Evolutionary conservation across 1,140 invertebrate genomes (phyloP).

Genomic region (Pectinophora gossypiella): DNA sequence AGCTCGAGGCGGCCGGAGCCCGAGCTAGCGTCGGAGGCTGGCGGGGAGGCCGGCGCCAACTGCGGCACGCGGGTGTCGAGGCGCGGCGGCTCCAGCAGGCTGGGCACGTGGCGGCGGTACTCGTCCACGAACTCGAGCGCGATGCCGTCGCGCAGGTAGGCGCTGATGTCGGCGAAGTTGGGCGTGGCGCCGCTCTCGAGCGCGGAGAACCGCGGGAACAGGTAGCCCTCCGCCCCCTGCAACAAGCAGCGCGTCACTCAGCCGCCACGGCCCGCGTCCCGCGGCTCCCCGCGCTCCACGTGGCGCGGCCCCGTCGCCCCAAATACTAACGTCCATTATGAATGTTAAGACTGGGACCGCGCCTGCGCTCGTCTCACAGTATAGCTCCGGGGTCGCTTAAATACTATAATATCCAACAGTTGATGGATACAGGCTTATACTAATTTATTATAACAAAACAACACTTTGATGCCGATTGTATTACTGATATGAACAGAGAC

Average conservation of each 20-base stretch:
- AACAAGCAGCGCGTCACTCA: slow-evolving; percentile 21
- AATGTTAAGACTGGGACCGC: too few relatives aligned
- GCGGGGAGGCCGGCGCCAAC: slow-evolving; percentile 5
- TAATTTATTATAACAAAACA: too few relatives aligned
- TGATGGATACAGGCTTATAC: too few relatives aligned
- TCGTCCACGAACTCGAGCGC: slow-evolving; percentile 44
- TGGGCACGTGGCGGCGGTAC: slow-evolving; percentile 42
- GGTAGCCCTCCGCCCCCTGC: slow-evolving; percentile 52
- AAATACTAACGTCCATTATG: too few relatives aligned
- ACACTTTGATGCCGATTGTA: too few relatives aligned
- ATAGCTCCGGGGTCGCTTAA: too few relatives aligned
- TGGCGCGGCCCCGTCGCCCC: too few relatives aligned
- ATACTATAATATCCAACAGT: slow-evolving; percentile 1
- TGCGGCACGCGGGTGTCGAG: too few relatives aligned
- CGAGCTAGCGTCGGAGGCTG: neutral
- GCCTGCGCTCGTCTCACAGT: too few relatives aligned
- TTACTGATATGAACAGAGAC: too few relatives aligned
- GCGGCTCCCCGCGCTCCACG: too few relatives aligned
- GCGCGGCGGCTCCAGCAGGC: slow-evolving; percentile 10
- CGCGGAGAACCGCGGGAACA: slow-evolving; percentile 51
- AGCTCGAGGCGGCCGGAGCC: neutral
- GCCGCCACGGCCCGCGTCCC: slow-evolving; percentile 4
- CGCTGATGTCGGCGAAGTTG: slow-evolving; percentile 47
- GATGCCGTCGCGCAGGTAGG: slow-evolving; percentile 47
- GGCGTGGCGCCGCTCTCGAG: slow-evolving; percentile 53